These are phyloP conservation scores for Bergia puertoricense DNA, from an alignment of 92 coral and sea anemone species.

Conservation along the genomic window DNA sequence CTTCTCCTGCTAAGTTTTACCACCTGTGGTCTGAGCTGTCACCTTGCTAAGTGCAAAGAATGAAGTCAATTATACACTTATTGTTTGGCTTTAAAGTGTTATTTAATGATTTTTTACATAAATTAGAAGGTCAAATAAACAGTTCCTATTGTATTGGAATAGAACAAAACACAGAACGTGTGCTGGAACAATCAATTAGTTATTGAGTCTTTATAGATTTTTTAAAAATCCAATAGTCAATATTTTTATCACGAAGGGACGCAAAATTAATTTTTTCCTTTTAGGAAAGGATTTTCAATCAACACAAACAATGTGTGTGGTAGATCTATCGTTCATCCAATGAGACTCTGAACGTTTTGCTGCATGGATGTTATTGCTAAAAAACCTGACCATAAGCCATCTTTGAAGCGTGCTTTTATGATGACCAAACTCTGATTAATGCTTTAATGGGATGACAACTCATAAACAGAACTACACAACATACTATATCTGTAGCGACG, in stretches of 20 bases:
- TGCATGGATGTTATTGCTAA: neutral
- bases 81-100: slow-evolving; percentile 66
- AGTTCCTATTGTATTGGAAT: slow-evolving; percentile 16
- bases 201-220: slow-evolving; percentile 1
- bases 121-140: slow-evolving; percentile 47
- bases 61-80: slow-evolving; percentile 57
- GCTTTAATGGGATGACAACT: slow-evolving; percentile 26
- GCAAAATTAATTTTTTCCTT: neutral
- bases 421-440: slow-evolving; percentile 19
- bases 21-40: slow-evolving; percentile 62
- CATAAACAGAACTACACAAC: slow-evolving; percentile 2
- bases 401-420: slow-evolving; percentile 21
- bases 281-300: slow-evolving; percentile 15
- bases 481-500: neutral
- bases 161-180: slow-evolving; percentile 32
- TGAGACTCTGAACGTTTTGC: neutral
- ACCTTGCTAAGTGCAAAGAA: slow-evolving; percentile 58
- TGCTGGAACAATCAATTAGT: slow-evolving; percentile 11
- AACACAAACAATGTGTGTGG: slow-evolving; percentile 42
- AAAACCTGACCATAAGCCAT: slow-evolving; percentile 1
- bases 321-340: neutral
- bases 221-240: slow-evolving; percentile 5
- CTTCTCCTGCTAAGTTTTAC: slow-evolving; percentile 31
- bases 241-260: neutral
- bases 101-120: slow-evolving; percentile 45